phyloP scores from a whole-genome alignment of 2,113 vertebrate genomes.

The Fregata magnificens region DNA sequence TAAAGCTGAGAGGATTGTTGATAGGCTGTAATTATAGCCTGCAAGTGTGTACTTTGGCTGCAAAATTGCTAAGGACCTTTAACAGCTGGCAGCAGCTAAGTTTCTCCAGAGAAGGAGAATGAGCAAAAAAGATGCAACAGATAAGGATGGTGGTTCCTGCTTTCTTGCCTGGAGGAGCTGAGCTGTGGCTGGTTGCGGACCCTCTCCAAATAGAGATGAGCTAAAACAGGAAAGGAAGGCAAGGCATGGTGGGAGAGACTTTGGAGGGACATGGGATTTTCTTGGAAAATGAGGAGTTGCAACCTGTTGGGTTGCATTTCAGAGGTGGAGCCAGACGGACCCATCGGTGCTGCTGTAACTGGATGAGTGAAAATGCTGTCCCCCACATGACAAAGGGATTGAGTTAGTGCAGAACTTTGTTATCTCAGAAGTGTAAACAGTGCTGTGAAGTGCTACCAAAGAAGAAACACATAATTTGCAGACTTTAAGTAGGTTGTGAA shows the following conservation, averaged over 20 bases:
- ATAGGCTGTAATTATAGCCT: neutral
- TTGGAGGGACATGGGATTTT: neutral
- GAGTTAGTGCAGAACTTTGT: neutral
- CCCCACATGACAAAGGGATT: neutral
- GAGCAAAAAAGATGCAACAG: neutral
- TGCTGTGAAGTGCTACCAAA: neutral
- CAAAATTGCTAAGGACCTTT: neutral
- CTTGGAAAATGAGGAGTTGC: neutral
- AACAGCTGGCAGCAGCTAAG: neutral
- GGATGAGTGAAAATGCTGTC: neutral
- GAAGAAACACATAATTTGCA: neutral
- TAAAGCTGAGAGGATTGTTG: neutral
- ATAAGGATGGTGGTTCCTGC: neutral
- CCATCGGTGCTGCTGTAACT: neutral
- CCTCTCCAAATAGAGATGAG: neutral
- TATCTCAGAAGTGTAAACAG: neutral
- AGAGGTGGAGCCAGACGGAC: neutral
- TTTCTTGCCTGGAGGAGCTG: neutral
- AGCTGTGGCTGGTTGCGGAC: neutral
- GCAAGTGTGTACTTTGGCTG: neutral
- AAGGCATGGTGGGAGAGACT: neutral
- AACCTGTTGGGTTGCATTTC: neutral
- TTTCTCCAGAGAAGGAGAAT: neutral
- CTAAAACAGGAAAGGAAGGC: neutral
- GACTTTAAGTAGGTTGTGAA: neutral